Percentiles rank a stretch among this genome's conserved stretches.
Evolutionary conservation across 1,140 invertebrate genomes (phyloP).

Genomic region (Penaeus japonicus): DNA sequence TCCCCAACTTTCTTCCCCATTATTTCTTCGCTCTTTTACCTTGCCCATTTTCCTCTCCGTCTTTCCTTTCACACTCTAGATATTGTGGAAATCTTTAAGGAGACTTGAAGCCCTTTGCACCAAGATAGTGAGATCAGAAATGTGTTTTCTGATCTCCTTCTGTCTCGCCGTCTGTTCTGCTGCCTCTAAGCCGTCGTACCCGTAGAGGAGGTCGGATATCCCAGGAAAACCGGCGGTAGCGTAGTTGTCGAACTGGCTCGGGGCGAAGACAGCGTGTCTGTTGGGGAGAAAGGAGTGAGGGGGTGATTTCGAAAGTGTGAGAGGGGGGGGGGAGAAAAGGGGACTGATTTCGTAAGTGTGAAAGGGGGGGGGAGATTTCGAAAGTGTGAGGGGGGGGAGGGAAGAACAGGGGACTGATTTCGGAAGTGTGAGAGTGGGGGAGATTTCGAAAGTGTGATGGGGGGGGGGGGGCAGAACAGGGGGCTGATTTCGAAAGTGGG

Average conservation of each 20-base stretch:
- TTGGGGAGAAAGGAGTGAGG: neutral
- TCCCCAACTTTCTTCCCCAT: neutral
- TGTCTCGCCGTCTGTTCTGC: constrained; percentile 19
- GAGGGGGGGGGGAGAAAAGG: too few species aligned
- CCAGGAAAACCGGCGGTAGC: constrained; percentile 65
- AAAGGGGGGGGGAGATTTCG: too few species aligned
- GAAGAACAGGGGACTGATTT: too few species aligned
- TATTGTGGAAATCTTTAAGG: constrained; percentile 11
- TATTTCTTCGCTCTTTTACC: neutral
- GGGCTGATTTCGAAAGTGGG: too few species aligned
- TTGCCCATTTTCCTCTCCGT: too few species aligned
- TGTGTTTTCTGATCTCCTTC: constrained; percentile 40
- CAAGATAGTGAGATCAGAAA: constrained; percentile 50
- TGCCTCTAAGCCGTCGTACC: constrained; percentile 25
- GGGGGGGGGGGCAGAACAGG: too few species aligned
- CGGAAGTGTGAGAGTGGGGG: too few species aligned
- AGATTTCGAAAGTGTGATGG: too few species aligned
- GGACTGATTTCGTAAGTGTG: too few species aligned
- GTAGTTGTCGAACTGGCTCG: constrained; percentile 64
- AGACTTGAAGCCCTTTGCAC: constrained; percentile 25
- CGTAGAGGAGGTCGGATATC: constrained; percentile 62
- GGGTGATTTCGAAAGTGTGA: too few species aligned
- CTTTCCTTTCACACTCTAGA: neutral
- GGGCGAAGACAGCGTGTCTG: constrained; percentile 65
- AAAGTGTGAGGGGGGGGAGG: too few species aligned